Percentiles rank a stretch among this genome's conserved stretches.
Conservation (phyloP, 2,113 vertebrate species). For the Prietella phreatophila region DNA sequence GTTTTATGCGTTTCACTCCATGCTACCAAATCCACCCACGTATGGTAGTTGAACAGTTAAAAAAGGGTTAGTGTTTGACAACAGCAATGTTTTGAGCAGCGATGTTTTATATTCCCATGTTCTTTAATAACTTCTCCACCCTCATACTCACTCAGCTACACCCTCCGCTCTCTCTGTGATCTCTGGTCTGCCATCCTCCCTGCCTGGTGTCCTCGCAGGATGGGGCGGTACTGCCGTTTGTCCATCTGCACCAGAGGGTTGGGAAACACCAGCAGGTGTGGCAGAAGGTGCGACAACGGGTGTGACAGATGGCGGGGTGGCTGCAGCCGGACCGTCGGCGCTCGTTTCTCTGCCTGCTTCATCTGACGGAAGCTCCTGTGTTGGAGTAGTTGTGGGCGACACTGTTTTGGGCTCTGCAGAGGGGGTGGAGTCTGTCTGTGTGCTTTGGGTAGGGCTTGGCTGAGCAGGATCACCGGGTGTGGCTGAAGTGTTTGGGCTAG, state of each 20-base stretch:
- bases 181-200: conserved; percentile 66
- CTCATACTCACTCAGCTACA: conserved; percentile 47
- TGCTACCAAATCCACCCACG: not conserved
- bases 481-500: conserved; percentile 52
- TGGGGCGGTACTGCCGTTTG: conserved; percentile 68
- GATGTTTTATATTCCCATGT: not conserved
- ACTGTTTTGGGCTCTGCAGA: conserved; percentile 33
- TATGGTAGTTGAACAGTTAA: not conserved
- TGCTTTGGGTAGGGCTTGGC: conserved; percentile 43
- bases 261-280: conserved; percentile 36
- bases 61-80: not conserved
- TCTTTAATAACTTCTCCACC: not conserved
- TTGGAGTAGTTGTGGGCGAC: conserved; percentile 29
- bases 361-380: conserved; percentile 42
- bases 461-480: conserved; percentile 43
- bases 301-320: conserved; percentile 54
- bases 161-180: conserved; percentile 40
- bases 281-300: conserved; percentile 62
- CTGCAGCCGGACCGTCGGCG: conserved; percentile 19
- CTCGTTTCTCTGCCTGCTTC: conserved; percentile 42
- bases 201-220: conserved; percentile 72
- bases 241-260: conserved; percentile 57
- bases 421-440: conserved; percentile 23
- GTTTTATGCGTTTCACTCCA: not conserved
- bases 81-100: not conserved